Evolutionary conservation across 2,113 vertebrate species (phyloP).

Genomic region (Electrona antarctica): DNA sequence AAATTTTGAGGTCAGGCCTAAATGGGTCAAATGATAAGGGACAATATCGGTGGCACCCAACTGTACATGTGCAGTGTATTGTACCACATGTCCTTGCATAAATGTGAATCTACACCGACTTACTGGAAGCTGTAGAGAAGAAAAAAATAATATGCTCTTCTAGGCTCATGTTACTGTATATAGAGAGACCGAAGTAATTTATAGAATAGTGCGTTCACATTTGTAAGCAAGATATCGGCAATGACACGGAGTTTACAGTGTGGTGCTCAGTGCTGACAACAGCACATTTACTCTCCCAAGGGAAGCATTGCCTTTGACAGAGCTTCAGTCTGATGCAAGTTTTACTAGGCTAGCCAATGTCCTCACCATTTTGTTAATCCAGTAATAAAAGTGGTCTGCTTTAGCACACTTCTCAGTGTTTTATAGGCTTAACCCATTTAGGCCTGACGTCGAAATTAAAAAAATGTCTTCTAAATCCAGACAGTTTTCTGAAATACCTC

Average conservation of each 20-base stretch:
- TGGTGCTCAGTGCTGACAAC: not conserved
- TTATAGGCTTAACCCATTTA: too few species aligned
- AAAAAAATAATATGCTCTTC: not conserved
- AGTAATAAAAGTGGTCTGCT: not conserved
- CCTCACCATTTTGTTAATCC: not conserved
- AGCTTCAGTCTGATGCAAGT: not conserved
- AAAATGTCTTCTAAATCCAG: too few species aligned
- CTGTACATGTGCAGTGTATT: too few species aligned
- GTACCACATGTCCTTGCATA: not conserved
- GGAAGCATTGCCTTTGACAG: not conserved
- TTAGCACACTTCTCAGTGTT: not conserved
- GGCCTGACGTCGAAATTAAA: too few species aligned
- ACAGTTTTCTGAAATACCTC: too few species aligned
- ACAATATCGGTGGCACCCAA: too few species aligned
- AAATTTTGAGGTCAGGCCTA: too few species aligned
- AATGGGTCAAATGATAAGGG: too few species aligned
- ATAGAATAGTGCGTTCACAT: not conserved
- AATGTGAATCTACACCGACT: not conserved
- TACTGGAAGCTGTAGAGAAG: not conserved
- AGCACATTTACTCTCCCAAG: conserved; percentile 5
- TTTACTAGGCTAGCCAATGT: not conserved
- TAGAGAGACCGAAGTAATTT: not conserved
- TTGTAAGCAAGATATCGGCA: conserved; percentile 4
- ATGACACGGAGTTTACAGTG: not conserved
- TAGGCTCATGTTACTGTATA: not conserved